These are phyloP conservation scores for Rugalucina vietnamica DNA, from an alignment of 2,888 invertebrate species.

Conservation along the genomic window DNA sequence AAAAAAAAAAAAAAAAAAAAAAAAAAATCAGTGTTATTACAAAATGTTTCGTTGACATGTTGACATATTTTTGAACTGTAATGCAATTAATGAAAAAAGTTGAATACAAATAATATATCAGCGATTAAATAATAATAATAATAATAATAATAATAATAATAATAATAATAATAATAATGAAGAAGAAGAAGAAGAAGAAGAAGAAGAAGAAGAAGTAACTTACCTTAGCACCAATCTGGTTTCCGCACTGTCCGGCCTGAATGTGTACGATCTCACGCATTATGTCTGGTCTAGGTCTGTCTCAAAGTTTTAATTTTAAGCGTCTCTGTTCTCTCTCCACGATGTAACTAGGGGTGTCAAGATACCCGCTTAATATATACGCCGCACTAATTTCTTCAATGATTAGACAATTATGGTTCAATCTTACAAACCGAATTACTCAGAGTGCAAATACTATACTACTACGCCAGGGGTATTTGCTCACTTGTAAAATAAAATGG, in stretches of 20 bases:
- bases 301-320: not conserved
- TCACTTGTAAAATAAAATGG: no score
- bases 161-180: no score
- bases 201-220: no score
- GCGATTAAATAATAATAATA: no score
- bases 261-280: not conserved
- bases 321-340: not conserved
- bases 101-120: no score
- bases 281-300: not conserved
- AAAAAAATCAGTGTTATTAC: no score
- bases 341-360: not conserved
- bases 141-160: no score
- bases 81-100: no score
- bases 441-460: not conserved
- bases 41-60: no score
- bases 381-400: not conserved
- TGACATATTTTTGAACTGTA: no score
- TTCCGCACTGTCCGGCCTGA: not conserved
- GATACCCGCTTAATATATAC: not conserved
- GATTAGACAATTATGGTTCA: conserved; percentile 1
- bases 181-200: no score
- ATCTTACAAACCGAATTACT: not conserved
- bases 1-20: no score
- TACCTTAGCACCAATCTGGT: not conserved
- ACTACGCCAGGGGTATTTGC: not conserved